A percentile compares a stretch with the other conserved stretches of the same genome.
These are phyloP conservation scores for Dysidea cf. avara DNA, from an alignment of 37 sponge, comb jelly and placozoan species.

Conservation along the genomic window DNA sequence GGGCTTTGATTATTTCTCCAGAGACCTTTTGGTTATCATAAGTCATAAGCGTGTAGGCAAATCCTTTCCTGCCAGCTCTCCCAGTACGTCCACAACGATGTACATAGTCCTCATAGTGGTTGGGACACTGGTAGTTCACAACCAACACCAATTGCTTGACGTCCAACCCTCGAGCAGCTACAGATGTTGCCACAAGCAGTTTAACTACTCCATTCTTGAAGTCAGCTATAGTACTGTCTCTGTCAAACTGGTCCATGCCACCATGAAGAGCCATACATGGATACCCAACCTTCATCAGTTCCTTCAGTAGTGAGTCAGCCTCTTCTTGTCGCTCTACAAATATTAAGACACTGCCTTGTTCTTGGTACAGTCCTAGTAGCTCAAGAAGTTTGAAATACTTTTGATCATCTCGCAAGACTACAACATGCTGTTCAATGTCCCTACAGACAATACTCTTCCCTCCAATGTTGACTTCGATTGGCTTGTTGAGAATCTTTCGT, in stretches of 20 bases:
- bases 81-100: conserved; percentile 99
- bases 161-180: conserved; percentile 98
- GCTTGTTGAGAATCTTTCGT: conserved; percentile 86
- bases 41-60: conserved; percentile 91
- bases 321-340: conserved; percentile 96
- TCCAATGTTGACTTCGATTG: conserved; percentile 95
- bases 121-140: conserved; percentile 97
- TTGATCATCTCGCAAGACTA: conserved; percentile 81
- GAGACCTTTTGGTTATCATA: conserved; percentile 71
- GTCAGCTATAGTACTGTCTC: conserved; percentile 89
- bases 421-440: conserved; percentile 90
- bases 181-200: conserved; percentile 95
- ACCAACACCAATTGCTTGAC: conserved; percentile 91
- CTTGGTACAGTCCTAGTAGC: conserved; percentile 86
- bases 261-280: conserved; percentile 97
- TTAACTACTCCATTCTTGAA: conserved; percentile 87
- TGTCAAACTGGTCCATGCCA: conserved; percentile 98
- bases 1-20: conserved; percentile 89
- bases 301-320: conserved; percentile 84
- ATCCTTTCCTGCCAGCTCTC: conserved; percentile 95
- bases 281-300: conserved; percentile 89
- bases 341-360: conserved; percentile 81
- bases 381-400: conserved; percentile 97
- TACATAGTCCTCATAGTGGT: conserved; percentile 99
- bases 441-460: conserved; percentile 96